Evolutionary conservation across 2,113 vertebrate species (phyloP), one percentile per base, ranked within the genome.

Genomic region (Eulemur macaco): DNA sequence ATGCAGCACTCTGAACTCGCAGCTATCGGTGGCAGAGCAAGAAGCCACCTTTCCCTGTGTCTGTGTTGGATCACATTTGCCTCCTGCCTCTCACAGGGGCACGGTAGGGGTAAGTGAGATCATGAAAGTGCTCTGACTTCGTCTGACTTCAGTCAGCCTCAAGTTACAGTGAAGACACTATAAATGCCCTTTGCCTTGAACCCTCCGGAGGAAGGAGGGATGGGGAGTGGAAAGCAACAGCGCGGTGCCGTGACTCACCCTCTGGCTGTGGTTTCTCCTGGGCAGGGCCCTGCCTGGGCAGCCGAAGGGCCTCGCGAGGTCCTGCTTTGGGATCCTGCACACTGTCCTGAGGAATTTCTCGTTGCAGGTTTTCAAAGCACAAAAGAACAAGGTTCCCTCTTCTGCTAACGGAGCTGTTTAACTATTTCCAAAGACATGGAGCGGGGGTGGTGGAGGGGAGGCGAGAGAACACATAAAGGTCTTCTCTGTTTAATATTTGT

Each of bases 361-460:
- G 47, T 89, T 96, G 58, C 64, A 81, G 56, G 89, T 95, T 96
- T 96, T 63, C 81, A 94, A 58, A 94, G 94, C 64, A 94, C 29
- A 74, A 54, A 66, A 80, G 71, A 97, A 60, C 86, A 86, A 94
- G 42, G 7, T 66, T 94, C 21, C 29, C 5, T 93, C 39, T 94
- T 86, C 39, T 95, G 45, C 69, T 87, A 37, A 78, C 23, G 27
- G 58, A 84, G 31, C 78, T 86, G 25, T 95, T 71, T 69, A 86
- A 58, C n/a, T 84, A 1, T 86, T 96, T 95, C 86, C 73, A 91
- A 69, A 87, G 34, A 71, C 52, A 73, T 15, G 14, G 52, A 5
- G 52, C 5, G 52, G 52, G 52, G 17, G 17, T 18, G 52, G 52
- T 8, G 8, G 39, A 4, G 23, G n/a, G 6, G 12, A 13, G 18